Conservation (phyloP, 2,113 vertebrate species). For the Sylvia atricapilla region DNA sequence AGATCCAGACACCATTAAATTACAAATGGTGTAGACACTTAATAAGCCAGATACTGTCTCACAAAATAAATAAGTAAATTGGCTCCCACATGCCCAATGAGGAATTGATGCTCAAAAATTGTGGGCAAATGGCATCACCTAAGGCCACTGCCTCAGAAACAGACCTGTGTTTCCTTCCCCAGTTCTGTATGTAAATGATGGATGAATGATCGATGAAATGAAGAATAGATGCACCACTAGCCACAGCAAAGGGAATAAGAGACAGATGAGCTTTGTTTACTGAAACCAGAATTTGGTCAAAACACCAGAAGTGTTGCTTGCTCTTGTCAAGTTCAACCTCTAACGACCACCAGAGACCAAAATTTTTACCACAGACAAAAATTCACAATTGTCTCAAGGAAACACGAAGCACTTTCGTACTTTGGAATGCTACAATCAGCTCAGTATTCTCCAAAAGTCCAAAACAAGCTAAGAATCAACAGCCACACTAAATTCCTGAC, state of each 20-base stretch:
- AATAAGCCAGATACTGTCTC: not conserved
- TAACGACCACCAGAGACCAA: not conserved
- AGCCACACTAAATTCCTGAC: not conserved
- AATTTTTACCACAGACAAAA: not conserved
- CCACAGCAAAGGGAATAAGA: not conserved
- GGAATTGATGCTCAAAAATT: not conserved
- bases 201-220: not conserved
- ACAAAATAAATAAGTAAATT: not conserved
- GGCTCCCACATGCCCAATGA: not conserved
- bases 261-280: not conserved
- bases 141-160: not conserved
- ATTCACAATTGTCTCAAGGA: not conserved
- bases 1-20: not conserved
- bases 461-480: not conserved
- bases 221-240: not conserved
- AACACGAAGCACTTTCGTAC: not conserved
- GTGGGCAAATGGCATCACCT: not conserved
- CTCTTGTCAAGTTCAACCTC: not conserved
- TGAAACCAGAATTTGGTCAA: not conserved
- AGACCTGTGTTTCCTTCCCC: not conserved
- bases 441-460: not conserved
- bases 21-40: not conserved
- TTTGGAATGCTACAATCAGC: not conserved
- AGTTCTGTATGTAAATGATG: not conserved
- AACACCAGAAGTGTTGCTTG: not conserved